Base-by-base conservation (phyloP, 2,797 vertebrate genomes). In the Enteromius paludinosus region DNA sequence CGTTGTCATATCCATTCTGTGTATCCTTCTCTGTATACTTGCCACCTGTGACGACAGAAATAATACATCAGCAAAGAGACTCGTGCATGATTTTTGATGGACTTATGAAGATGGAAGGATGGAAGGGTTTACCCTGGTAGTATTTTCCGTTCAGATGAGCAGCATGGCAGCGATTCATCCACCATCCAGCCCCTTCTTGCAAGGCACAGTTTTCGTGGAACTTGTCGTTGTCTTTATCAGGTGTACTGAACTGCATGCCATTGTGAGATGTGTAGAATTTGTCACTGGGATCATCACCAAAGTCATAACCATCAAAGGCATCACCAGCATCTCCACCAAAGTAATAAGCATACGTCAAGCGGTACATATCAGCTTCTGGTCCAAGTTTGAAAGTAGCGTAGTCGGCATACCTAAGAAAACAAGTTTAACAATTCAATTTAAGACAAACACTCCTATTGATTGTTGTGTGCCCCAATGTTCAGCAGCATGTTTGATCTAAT, bases 91-190 rank as follows among this genome's bases (percentile, higher is more conserved):
- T 7, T 18, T 25, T 70, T 70, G 10, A 30, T 38, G 14, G 20
- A 23, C 38, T 56, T 59, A 5, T 61, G 73, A 61, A 56, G 28
- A 33, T 2, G 17, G 23, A 56, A 70, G 7, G 0, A 28, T n/a
- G 59, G 8, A 45, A 47, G 6, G 5, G n/a, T 87, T 90, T 92
- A 99, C 98, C 96, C 88, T 2, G 74, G 87, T 98, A 97, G 87
- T 98, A 99, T 95, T 94, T 92, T 86, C 98, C 98, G 4, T 99
- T 99, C 89, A 99, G 94, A 86, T 99, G 96, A 52, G 90, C 97
- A 49, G 98, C 98, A 0, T 99, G 98, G 54, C 98, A 99, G 52
- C 93, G 96, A 77, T 99, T 99, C 98, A 99, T 99, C 98, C 98
- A 99, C 98, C 98, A 99, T 9, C 98, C 98, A 4, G 97, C 96